phyloP scores from a whole-genome alignment of 2,113 vertebrate genomes.

The Cromileptes altivelis region DNA sequence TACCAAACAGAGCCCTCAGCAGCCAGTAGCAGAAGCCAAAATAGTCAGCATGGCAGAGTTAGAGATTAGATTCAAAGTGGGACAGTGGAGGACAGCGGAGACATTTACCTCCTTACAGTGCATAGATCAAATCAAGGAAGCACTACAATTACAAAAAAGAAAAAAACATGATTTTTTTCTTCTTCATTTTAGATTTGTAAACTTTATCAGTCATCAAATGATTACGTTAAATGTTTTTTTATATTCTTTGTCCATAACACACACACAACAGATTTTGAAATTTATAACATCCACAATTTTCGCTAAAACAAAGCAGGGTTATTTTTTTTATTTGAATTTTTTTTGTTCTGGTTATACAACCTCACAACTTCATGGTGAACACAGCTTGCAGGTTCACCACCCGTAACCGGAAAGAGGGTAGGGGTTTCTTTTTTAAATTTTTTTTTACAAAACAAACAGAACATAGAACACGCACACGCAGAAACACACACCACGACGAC shows the following conservation, averaged over 20 bases:
- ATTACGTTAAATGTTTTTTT: conserved; percentile 75
- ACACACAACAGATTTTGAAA: conserved; percentile 74
- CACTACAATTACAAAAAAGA: conserved; percentile 89
- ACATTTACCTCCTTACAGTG: conserved; percentile 92
- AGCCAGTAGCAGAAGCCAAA: conserved; percentile 73
- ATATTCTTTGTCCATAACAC: conserved; percentile 78
- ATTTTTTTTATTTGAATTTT: conserved; percentile 36
- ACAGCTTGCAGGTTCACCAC: conserved; percentile 85
- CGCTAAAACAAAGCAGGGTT: conserved; percentile 81
- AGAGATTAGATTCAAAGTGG: conserved; percentile 35
- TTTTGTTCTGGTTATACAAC: conserved; percentile 46
- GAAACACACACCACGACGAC: conserved; percentile 87
- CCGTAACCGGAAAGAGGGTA: conserved; percentile 56
- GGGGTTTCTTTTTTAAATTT: not conserved
- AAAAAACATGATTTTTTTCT: conserved; percentile 76
- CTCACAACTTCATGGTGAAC: conserved; percentile 82
- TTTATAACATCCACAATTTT: conserved; percentile 83
- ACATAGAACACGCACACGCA: conserved; percentile 73
- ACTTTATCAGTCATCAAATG: conserved; percentile 84
- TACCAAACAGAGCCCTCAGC: conserved; percentile 47
- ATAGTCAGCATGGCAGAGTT: conserved; percentile 58
- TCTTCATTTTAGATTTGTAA: conserved; percentile 86
- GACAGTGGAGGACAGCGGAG: conserved; percentile 72
- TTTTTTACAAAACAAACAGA: conserved; percentile 71
- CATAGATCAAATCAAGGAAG: conserved; percentile 99